These are phyloP conservation scores for Paradoxurus hermaphroditus DNA, from an alignment of 2,113 vertebrate species.

Conservation along the genomic window DNA sequence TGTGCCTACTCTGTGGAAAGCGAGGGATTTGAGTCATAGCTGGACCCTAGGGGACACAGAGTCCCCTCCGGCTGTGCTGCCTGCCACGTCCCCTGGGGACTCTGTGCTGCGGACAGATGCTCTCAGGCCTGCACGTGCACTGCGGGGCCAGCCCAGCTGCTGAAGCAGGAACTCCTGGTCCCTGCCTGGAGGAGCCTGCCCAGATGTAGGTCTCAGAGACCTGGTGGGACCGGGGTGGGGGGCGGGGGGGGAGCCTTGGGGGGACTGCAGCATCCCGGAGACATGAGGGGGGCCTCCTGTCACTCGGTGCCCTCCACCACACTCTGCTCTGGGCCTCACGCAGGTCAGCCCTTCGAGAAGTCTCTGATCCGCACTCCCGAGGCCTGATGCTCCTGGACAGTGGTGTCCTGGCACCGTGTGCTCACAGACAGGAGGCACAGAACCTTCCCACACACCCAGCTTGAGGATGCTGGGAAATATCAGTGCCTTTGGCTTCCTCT, in stretches of 20 bases:
- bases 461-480: not conserved
- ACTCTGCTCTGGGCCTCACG: not conserved
- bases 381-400: not conserved
- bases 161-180: not conserved
- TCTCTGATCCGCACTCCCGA: not conserved
- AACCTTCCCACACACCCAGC: not conserved
- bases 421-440: conserved; percentile 45
- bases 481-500: not conserved
- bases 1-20: rapidly evolving
- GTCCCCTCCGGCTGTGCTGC: not conserved
- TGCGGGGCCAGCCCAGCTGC: not conserved
- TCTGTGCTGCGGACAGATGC: not conserved
- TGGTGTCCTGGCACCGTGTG: no score
- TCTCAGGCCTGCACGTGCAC: not conserved
- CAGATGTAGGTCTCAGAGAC: not conserved
- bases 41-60: not conserved
- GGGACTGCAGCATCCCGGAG: not conserved
- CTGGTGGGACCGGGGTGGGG: no score
- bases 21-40: not conserved
- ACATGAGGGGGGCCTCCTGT: rapidly evolving
- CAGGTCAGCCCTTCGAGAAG: not conserved
- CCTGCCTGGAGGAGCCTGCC: not conserved
- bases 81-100: not conserved
- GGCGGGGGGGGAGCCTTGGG: rapidly evolving
- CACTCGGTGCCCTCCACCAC: rapidly evolving